Evolutionary conservation across 2,888 invertebrate genomes (phyloP).

Genomic region (Scaptomyza flava): DNA sequence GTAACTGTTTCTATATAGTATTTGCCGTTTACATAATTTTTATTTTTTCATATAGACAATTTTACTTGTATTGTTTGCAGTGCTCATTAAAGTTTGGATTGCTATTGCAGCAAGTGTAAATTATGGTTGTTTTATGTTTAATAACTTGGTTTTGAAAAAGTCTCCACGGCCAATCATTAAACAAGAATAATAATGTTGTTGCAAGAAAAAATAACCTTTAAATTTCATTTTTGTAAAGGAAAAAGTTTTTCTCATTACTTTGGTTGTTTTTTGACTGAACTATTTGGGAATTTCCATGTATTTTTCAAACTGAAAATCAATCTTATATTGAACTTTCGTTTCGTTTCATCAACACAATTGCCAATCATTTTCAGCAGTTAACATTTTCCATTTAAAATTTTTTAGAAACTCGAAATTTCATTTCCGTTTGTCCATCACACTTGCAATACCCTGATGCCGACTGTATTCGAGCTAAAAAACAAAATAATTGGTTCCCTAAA

Average conservation of each 20-base stretch:
- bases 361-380: slow-evolving; percentile 18
- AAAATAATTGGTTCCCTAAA: slow-evolving; percentile 15
- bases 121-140: slow-evolving; percentile 12
- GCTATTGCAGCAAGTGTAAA: slow-evolving; percentile 27
- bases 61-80: background rate
- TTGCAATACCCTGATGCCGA: background rate
- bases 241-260: no score
- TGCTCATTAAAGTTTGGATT: slow-evolving; percentile 35
- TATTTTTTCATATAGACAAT: slow-evolving; percentile 14
- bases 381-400: slow-evolving; percentile 4
- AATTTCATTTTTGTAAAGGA: no score
- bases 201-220: no score
- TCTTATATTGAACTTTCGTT: slow-evolving; percentile 20
- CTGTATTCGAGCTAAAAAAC: slow-evolving; percentile 8
- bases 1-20: slow-evolving; percentile 32
- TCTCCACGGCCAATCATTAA: no score
- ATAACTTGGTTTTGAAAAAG: background rate
- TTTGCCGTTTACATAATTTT: slow-evolving; percentile 29
- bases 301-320: background rate
- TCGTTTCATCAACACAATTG: slow-evolving; percentile 32
- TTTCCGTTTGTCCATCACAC: slow-evolving; percentile 36
- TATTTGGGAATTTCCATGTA: no score
- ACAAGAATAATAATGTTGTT: no score
- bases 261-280: no score
- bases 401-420: slow-evolving; percentile 32